Base-by-base conservation (phyloP, 2,113 vertebrate genomes). In the Danionella cerebrum region DNA sequence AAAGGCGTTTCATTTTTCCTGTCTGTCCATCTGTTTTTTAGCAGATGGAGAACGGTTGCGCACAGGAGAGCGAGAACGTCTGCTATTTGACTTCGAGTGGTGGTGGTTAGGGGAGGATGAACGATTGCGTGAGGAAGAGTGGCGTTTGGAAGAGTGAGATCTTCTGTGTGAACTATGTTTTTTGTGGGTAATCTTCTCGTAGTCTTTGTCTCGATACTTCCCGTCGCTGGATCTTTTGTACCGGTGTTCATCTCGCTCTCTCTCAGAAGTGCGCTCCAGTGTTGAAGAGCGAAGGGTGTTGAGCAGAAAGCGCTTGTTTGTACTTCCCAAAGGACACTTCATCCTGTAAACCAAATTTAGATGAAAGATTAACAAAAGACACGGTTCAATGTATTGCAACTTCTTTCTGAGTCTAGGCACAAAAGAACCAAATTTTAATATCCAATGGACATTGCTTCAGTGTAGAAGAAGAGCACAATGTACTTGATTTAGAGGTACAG, bases 271-370 rank as follows among this genome's bases (percentile, higher is more conserved):
- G 66, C 24, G 70, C 58, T 90, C 83, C 0, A 90, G 84, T 75
- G 92, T 79, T 0, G 91, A 91, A 52, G 91, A 93, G 80, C 94
- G 93, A 68, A 98, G 89, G 3, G 95, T 98, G 88, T 98, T 98
- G 60, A 97, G 80, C 24, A 98, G 89, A 84, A 98, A 98, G 64
- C 94, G 91, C 80, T 98, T 98, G 86, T 98, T 98, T 70, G 95
- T 89, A 78, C 91, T 86, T 51, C 82, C 89, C 4, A 98, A 88
- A 27, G 96, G 96, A 82, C 96, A 98, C 82, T 95, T 98, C 88
- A 97, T 88, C 96, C 96, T 98, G n/a, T n/a, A 77, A 13, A 74
- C 79, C 71, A 65, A 33, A 33, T n/a, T n/a, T n/a, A n/a, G n/a
- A n/a, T n/a, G n/a, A n/a, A n/a, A n/a, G n/a, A n/a, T n/a, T n/a